phyloP scores from a whole-genome alignment of 2,797 vertebrate species.

The Enteromius viviparus region DNA sequence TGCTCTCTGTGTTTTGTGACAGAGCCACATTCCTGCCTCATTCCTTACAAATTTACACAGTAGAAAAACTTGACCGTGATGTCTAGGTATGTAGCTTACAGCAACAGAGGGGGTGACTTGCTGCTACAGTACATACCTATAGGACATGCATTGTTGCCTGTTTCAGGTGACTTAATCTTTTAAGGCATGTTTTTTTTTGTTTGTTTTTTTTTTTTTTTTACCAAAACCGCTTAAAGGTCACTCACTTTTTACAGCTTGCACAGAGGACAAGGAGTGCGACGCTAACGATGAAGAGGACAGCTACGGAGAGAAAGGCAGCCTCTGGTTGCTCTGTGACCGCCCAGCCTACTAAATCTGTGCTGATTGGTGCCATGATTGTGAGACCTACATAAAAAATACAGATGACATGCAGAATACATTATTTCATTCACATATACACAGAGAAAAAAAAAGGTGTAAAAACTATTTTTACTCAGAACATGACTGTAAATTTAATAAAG shows the following conservation, averaged over 20 bases:
- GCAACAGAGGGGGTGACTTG: background rate
- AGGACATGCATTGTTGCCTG: slow-evolving; percentile 1
- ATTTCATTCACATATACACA: background rate
- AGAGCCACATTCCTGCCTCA: slow-evolving; percentile 50
- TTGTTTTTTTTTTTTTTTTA: background rate
- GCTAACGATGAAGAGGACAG: slow-evolving; percentile 69
- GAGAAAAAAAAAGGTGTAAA: background rate
- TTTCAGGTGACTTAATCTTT: slow-evolving; percentile 3
- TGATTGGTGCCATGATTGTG: slow-evolving; percentile 68
- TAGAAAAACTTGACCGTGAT: slow-evolving; percentile 54
- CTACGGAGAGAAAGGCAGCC: slow-evolving; percentile 53
- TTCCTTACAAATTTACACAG: slow-evolving; percentile 49
- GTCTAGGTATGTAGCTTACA: slow-evolving; percentile 54
- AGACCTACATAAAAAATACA: slow-evolving; percentile 22
- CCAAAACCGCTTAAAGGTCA: background rate
- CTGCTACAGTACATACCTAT: background rate
- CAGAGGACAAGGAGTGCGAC: slow-evolving; percentile 72
- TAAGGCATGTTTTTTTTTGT: background rate
- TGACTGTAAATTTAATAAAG: background rate
- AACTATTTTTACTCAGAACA: background rate
- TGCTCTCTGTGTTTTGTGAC: background rate
- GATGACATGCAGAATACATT: too few species aligned
- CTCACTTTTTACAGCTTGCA: slow-evolving; percentile 71
- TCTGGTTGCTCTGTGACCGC: slow-evolving; percentile 35
- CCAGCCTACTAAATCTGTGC: slow-evolving; percentile 46